Evolutionary conservation across 2,888 invertebrate genomes (phyloP), one percentile per base, ranked within the genome.

Genomic region (Acrobasis consociella): DNA sequence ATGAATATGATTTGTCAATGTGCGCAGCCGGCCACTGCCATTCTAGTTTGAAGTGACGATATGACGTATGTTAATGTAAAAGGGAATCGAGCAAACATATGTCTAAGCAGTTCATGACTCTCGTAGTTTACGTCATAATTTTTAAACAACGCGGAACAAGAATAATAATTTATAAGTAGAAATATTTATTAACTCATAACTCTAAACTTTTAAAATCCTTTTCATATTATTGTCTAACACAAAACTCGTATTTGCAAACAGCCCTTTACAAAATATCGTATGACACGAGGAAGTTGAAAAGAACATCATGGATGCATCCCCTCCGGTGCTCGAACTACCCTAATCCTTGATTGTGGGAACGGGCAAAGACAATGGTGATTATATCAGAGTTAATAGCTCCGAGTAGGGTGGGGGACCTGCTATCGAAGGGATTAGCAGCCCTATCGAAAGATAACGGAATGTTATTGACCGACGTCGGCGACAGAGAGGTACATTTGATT

Each of bases 281-380:
- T 56, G 56, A 56, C 56, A 50, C 10, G 60, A 51, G 51, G 51
- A 51, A 52, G 38, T 60, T 60, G 11, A 62, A 49, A 55, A 55
- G 62, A 55, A 49, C 62, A 31, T 52, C 60, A 16, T 42, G n/a
- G n/a, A 60, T 5, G 51, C 50, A 60, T 56, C 60, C 60, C 51
- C 38, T n/a, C 42, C 16, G 31, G 49, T 38, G 8, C 55, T 49
- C 60, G 56, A 62, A 70, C 71, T 74, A 72, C 80, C 74, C 76
- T 78, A 79, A 80, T 78, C 74, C 75, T 69, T 82, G 84, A 85
- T 87, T 88, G 85, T 89, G 88, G 87, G 90, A 89, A 88, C 84
- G 83, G 80, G 79, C 86, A 89, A 90, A 91, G 89, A 91, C 91
- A 89, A 91, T 87, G 74, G 81, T 73, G 90, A 91, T 91, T 80